Evolutionary conservation across 1,140 invertebrate genomes (phyloP), one percentile per base, ranked within the genome.

Genomic region (Listronotus oregonensis): DNA sequence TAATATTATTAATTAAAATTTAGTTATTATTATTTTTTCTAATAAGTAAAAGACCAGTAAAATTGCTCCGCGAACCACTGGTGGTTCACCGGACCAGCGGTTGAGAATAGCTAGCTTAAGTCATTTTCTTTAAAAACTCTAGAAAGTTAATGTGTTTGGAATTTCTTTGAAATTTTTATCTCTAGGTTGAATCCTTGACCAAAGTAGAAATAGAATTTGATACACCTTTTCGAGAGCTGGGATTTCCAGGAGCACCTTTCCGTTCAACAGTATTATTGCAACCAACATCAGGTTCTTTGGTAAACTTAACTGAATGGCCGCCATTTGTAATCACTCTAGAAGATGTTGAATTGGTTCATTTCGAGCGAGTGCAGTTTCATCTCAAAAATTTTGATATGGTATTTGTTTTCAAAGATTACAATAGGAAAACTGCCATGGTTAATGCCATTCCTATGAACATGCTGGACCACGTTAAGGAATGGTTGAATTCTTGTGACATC

Each of bases 331-430:
- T 99, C 39, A 95, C 96, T 0, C 82, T 99, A 15, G 97, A 99
- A 82, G 96, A 99, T 76, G 91, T 98, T 1, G 97, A 99, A 80
- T 78, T 99, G 58, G 96, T 99, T 0, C 97, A 99, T 79, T 99
- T 99, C 83, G 98, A 99, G 81, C 85, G 98, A 80, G 97, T 99
- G 5, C 94, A 96, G 76, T 99, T 99, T 79, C 95, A 98, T 77
- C 82, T 99, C 62, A 98, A 98, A 80, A 99, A 99, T 80, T 99
- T 99, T 79, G 98, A 99, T 81, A 99, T 99, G 95, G 93, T 99
- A 21, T 99, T 99, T 78, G 93, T 99, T 34, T 99, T 99, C 76
- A 99, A 99, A 82, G 96, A 99, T 81, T 99, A 99, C 80, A 85
- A 87, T 47, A 89, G 90, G 73, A 98, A 98, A 82, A 89, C 93